Evolutionary conservation across 2,888 invertebrate species (phyloP).

Genomic region (Agapostemon virescens): DNA sequence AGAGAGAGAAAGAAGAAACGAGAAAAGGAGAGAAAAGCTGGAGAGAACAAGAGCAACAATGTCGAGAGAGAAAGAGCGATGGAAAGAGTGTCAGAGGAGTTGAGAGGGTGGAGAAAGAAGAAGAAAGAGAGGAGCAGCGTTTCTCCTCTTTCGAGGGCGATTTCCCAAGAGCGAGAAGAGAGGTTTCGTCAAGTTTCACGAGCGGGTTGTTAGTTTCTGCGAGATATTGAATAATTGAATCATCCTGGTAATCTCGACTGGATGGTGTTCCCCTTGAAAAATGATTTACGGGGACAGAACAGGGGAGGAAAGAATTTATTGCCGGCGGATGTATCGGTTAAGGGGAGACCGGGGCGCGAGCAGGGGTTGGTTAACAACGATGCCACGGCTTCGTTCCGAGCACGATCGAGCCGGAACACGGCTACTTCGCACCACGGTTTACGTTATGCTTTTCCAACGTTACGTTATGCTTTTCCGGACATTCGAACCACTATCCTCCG

Average conservation of each 20-base stretch:
- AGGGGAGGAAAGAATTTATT: conserved; percentile 28
- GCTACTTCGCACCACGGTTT: conserved; percentile 11
- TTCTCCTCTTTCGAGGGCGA: background rate
- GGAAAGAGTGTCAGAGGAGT: too few species aligned
- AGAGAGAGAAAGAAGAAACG: too few species aligned
- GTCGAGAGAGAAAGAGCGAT: too few species aligned
- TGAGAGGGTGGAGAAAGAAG: too few species aligned
- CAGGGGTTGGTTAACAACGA: conserved; percentile 13
- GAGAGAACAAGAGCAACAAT: too few species aligned
- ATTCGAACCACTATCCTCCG: background rate
- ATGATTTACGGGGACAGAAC: conserved; percentile 32
- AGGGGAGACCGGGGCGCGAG: background rate
- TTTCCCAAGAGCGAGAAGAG: background rate
- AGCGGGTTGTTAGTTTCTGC: background rate
- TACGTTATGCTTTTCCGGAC: background rate
- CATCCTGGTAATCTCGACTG: conserved; percentile 13
- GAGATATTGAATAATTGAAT: conserved; percentile 35
- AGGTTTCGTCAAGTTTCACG: background rate
- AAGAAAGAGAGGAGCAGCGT: too few species aligned
- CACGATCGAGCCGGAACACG: conserved; percentile 13
- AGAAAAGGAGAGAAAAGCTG: too few species aligned
- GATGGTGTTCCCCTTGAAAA: conserved; percentile 7
- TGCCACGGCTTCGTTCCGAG: conserved; percentile 9
- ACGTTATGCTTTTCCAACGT: background rate
- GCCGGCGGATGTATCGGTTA: conserved; percentile 22